A percentile compares a stretch with the other conserved stretches of the same genome.
phyloP scores from a whole-genome alignment of 2,797 vertebrate species.

The Psittacula echo region DNA sequence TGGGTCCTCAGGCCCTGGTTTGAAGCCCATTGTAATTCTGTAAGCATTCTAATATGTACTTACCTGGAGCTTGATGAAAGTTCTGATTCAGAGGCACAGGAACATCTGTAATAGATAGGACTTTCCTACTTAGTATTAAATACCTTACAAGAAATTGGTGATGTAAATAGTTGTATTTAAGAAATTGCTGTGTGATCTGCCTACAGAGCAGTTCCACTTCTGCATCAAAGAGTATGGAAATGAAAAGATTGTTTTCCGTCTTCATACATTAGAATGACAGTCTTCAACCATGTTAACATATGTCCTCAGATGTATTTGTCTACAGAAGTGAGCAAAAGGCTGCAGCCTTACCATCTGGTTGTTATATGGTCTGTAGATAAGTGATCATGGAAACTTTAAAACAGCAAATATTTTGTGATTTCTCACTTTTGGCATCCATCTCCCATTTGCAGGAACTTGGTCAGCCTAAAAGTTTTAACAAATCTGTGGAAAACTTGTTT shows the following conservation, averaged over 20 bases:
- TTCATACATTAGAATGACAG: background rate
- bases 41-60: background rate
- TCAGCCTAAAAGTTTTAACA: conserved; percentile 83
- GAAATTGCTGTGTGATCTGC: background rate
- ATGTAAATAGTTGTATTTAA: background rate
- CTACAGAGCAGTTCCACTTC: background rate
- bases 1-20: background rate
- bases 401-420: background rate
- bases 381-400: background rate
- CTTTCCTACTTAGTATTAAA: background rate
- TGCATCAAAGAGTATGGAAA: background rate
- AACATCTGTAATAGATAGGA: background rate
- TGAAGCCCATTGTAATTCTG: background rate
- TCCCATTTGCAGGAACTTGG: conserved; percentile 78
- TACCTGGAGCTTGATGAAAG: background rate
- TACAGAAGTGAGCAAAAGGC: background rate
- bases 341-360: background rate
- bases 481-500: conserved; percentile 90
- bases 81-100: background rate
- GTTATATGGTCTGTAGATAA: background rate
- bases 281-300: background rate
- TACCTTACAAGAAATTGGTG: background rate
- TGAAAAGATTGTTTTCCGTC: background rate
- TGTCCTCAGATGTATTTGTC: background rate
- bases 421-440: background rate